Evolutionary conservation across 2,888 invertebrate genomes (phyloP).

Genomic region (Digitonthophagus gazella): DNA sequence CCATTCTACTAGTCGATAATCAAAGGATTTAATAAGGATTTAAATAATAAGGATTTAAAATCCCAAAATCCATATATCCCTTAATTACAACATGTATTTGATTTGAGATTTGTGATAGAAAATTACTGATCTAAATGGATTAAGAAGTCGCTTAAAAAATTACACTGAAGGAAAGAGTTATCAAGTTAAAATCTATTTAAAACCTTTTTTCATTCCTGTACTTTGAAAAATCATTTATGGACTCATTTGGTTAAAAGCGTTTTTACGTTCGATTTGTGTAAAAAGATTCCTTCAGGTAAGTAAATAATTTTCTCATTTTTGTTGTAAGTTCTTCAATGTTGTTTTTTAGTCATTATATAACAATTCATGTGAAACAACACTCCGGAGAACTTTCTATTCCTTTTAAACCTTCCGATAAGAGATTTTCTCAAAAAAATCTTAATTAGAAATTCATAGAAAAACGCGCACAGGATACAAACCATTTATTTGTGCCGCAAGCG

Average conservation of each 20-base stretch:
- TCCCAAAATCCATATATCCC: too few relatives aligned
- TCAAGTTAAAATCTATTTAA: conserved; percentile 40
- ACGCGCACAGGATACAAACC: conserved; percentile 45
- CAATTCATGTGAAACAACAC: conserved; percentile 44
- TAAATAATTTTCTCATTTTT: neutral
- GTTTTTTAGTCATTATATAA: conserved; percentile 44
- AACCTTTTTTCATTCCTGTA: conserved; percentile 43
- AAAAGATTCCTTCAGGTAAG: conserved; percentile 43
- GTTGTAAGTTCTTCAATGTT: neutral
- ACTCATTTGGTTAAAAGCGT: conserved; percentile 43
- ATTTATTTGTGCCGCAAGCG: conserved; percentile 41
- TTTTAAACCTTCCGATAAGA: conserved; percentile 41
- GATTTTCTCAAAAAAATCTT: conserved; percentile 43
- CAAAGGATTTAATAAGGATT: too few relatives aligned
- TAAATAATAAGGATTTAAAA: too few relatives aligned
- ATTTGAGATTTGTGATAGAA: conserved; percentile 40
- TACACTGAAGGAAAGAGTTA: conserved; percentile 44
- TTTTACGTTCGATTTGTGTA: conserved; percentile 42
- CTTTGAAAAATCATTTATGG: conserved; percentile 41
- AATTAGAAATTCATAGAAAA: conserved; percentile 42
- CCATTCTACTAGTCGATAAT: too few relatives aligned
- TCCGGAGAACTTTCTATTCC: conserved; percentile 43
- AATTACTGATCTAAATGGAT: conserved; percentile 44
- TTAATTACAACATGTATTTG: too few relatives aligned
- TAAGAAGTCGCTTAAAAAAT: conserved; percentile 42